Base-by-base conservation (phyloP, 2,113 vertebrate species). In the Myrmophylax atrothorax region DNA sequence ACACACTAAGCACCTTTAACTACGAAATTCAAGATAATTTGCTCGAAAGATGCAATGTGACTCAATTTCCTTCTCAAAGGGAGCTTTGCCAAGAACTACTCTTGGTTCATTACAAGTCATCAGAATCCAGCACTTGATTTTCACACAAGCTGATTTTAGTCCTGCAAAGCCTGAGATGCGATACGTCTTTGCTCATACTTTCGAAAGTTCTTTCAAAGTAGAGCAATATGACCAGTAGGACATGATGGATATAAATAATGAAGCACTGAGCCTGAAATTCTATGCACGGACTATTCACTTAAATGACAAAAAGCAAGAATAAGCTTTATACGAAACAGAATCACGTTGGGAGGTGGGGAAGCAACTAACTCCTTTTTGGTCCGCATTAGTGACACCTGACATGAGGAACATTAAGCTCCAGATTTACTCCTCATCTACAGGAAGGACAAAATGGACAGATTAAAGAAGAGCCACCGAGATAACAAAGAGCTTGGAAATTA, bases 401-500 rank as follows among this genome's bases (percentile, higher is more conserved):
- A 80, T 19, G 53, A 33, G 47, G 88, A 83, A 96, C 62, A 85
- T 29, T 89, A 95, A 93, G 56, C 58, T 92, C 85, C 84, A 10
- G 12, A 63, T 84, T 92, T 42, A 79, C 69, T 72, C 59, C 42
- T 46, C 67, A 50, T 49, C 47, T 55, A 66, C 76, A 88, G 91
- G 77, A 96, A 94, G 93, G 90, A 89, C 84, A 92, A 90, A 97
- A 87, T 1, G 6, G 86, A 87, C 64, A 96, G 73, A 95, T 94
- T 92, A 95, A 66, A 84, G 42, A 79, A 85, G 82, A 93, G 58
- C 52, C 77, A 89, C 40, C 0, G 19, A 86, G 83, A 84, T 85
- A 93, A 93, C 73, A 94, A 88, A 87, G 85, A 81, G 75, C 82
- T 59, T 89, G 75, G 74, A 95, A 96, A 96, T 95, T 69, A 94